A percentile compares a stretch with the other conserved stretches of the same genome.
These are phyloP conservation scores for Enteromius argenteus DNA, from an alignment of 2,797 vertebrate species.

Conservation along the genomic window DNA sequence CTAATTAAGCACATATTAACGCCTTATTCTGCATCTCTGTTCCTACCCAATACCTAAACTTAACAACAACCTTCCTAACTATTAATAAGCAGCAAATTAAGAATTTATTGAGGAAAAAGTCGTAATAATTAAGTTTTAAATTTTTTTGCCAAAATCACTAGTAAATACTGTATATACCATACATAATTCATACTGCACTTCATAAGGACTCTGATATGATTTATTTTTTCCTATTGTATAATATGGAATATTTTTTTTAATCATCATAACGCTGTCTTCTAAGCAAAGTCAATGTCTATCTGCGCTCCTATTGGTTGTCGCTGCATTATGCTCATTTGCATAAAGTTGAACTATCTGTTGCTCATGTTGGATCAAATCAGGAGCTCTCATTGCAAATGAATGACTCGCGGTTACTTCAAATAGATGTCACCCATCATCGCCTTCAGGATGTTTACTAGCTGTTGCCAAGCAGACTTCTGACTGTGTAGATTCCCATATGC, in stretches of 20 bases:
- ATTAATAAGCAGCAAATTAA: too few species aligned
- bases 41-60: too few species aligned
- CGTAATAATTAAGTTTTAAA: too few species aligned
- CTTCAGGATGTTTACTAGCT: not conserved
- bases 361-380: not conserved
- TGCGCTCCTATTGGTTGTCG: not conserved
- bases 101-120: too few species aligned
- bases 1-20: too few species aligned
- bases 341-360: not conserved
- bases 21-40: too few species aligned
- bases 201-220: not conserved
- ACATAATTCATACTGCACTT: not conserved
- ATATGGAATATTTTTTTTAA: not conserved
- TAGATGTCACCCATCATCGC: not conserved
- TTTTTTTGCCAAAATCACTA: not conserved
- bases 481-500: not conserved
- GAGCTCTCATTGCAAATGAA: not conserved
- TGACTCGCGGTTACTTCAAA: not conserved
- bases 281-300: not conserved
- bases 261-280: not conserved
- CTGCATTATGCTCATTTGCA: not conserved
- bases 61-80: too few species aligned
- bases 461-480: not conserved
- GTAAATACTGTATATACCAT: not conserved
- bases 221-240: not conserved